Percentiles rank a stretch among this genome's conserved stretches.
Conservation (phyloP, 1,140 invertebrate species). For the Trissolcus basalis region DNA sequence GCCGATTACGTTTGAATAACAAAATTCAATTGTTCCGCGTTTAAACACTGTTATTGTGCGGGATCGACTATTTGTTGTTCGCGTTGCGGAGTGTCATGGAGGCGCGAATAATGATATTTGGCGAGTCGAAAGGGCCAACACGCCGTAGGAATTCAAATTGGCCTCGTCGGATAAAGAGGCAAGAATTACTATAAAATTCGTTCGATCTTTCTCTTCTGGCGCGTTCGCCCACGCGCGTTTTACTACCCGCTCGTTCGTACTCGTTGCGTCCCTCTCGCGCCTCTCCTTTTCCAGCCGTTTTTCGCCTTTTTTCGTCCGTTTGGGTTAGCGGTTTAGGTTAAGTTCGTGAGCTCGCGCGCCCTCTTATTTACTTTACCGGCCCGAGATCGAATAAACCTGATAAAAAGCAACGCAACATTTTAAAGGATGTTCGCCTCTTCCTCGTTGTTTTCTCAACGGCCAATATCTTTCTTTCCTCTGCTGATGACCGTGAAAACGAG, state of each 20-base stretch:
- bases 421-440: slow-evolving; percentile 49
- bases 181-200: slow-evolving; percentile 71
- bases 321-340: slow-evolving; percentile 69
- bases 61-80: slow-evolving; percentile 61
- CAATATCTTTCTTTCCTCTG: slow-evolving; percentile 30
- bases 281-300: slow-evolving; percentile 36
- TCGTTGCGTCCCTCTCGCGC: slow-evolving; percentile 26
- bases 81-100: slow-evolving; percentile 52
- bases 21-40: slow-evolving; percentile 47
- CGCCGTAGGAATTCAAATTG: slow-evolving; percentile 71
- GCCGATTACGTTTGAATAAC: slow-evolving; percentile 35
- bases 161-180: slow-evolving; percentile 64
- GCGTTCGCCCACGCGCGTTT: slow-evolving; percentile 71
- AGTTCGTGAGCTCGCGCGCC: slow-evolving; percentile 67
- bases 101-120: slow-evolving; percentile 54
- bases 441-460: slow-evolving; percentile 7
- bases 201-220: slow-evolving; percentile 64
- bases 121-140: slow-evolving; percentile 48
- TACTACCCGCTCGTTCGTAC: slow-evolving; percentile 62
- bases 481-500: slow-evolving; percentile 49
- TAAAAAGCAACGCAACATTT: slow-evolving; percentile 65
- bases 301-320: slow-evolving; percentile 37
- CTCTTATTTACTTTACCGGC: slow-evolving; percentile 71
- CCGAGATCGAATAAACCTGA: slow-evolving; percentile 66
- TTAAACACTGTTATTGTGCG: slow-evolving; percentile 43